These are phyloP conservation scores for Phataginus tetradactyla DNA, from an alignment of 2,797 vertebrate genomes.

Conservation along the genomic window DNA sequence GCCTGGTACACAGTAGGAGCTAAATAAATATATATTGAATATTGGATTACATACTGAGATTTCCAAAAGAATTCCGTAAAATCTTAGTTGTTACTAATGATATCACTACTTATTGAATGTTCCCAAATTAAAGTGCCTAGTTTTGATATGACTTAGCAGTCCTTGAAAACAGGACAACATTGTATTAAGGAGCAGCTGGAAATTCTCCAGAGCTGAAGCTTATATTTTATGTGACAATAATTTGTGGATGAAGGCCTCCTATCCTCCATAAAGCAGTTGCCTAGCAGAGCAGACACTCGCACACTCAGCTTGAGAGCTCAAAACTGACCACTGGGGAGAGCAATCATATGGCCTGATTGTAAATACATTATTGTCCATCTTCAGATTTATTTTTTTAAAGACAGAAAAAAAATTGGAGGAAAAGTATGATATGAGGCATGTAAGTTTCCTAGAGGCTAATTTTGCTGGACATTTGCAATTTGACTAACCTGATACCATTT, in stretches of 20 bases:
- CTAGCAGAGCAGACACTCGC: neutral
- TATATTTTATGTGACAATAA: neutral
- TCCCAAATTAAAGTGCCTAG: conserved; percentile 20
- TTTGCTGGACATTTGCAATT: neutral
- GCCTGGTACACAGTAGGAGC: neutral
- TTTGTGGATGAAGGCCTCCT: neutral
- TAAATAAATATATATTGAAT: neutral
- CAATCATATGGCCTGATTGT: neutral
- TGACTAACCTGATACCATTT: neutral
- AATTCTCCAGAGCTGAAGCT: conserved; percentile 1
- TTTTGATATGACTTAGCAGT: conserved; percentile 48
- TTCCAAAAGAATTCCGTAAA: neutral
- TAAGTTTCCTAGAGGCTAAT: neutral
- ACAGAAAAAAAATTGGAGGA: neutral
- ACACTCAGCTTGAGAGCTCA: neutral
- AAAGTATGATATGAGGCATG: neutral
- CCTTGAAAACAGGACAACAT: conserved; percentile 54
- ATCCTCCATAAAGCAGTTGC: neutral
- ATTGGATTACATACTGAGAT: neutral
- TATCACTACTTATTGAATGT: neutral
- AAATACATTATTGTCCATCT: fast-evolving
- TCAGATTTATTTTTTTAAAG: neutral
- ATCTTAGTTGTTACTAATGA: neutral
- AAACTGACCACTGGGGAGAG: neutral
- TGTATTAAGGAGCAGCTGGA: conserved; percentile 61